Evolutionary conservation across 92 coral and sea anemone genomes (phyloP), one percentile per base, ranked within the genome.

Genomic region (Heliopora coerulea): DNA sequence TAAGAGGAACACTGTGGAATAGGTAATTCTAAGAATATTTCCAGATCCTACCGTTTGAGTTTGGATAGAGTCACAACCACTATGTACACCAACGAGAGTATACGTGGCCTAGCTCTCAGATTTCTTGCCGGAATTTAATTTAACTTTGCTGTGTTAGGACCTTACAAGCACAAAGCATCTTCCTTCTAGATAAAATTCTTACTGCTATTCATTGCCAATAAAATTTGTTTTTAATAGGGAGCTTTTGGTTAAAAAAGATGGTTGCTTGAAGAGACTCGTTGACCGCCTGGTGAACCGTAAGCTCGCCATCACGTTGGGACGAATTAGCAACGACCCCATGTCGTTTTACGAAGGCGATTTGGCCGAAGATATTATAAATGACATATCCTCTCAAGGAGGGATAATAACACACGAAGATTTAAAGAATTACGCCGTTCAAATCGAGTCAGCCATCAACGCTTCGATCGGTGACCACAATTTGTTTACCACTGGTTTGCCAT

Each of bases 401-500:
- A 82, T 85, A 39, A 74, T 88, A 34, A 85, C 93, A 2, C 40
- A 73, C 12, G 50, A 79, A 0, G 93, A 88, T 67, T 61, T 88
- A 65, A 85, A 39, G 39, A 62, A 85, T 64, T 88, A 85, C 54
- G 54, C 37, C 14, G 88, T 72, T 10, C 84, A 85, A 63, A 63
- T 88, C 29, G 49, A 68, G 62, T 25, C 37, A 26, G 80, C 85
- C 33, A 25, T 79, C 59, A 37, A 54, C 5, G 80, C 85, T 29
- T 61, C 50, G 24, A 35, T 82, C 23, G 87, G 74, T 4, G 54
- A 79, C 27, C 64, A 74, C 58, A 7, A 62, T 0, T 78, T 86
- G 83, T 79, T 62, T 42, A 68, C 85, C 23, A 79, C 86, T 0
- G 89, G 89, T 62, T 89, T 88, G 26, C 93, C 93, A 44, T 86